Conservation (phyloP, 53 echinoderm and acorn worm genomes). For the Actinopyga echinites region DNA sequence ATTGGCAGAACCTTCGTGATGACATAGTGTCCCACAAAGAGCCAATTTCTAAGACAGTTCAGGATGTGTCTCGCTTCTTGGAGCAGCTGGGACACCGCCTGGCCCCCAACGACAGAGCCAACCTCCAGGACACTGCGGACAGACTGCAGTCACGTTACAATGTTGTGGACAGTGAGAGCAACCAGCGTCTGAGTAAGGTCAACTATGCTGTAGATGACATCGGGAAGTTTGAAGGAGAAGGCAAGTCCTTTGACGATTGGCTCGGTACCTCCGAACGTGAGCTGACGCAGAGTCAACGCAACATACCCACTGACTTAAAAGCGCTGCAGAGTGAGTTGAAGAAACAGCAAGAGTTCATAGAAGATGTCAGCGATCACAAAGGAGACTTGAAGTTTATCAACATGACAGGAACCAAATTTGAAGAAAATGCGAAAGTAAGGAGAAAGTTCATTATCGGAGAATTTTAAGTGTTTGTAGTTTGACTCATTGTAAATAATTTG, state of each 20-base stretch:
- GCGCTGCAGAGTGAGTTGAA: slow-evolving; percentile 63
- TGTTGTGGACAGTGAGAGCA: slow-evolving; percentile 43
- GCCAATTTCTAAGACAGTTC: slow-evolving; percentile 66
- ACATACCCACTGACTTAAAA: slow-evolving; percentile 74
- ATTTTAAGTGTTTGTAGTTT: too few species aligned
- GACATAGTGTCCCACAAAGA: slow-evolving; percentile 85
- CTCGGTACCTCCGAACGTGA: slow-evolving; percentile 59
- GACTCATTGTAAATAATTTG: too few species aligned
- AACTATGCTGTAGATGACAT: slow-evolving; percentile 77
- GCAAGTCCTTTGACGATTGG: slow-evolving; percentile 70
- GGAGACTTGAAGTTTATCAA: slow-evolving; percentile 96
- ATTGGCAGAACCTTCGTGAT: slow-evolving; percentile 57
- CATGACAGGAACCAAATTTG: slow-evolving; percentile 93
- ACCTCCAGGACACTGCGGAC: slow-evolving; percentile 61
- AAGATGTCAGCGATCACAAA: slow-evolving; percentile 94
- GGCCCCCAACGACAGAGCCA: slow-evolving; percentile 62
- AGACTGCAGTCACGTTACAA: slow-evolving; percentile 75
- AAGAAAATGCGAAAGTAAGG: slow-evolving; percentile 80
- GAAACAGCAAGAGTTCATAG: slow-evolving; percentile 78
- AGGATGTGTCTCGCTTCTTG: slow-evolving; percentile 75
- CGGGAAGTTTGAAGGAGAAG: slow-evolving; percentile 83
- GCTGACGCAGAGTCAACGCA: slow-evolving; percentile 62
- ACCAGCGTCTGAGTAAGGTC: slow-evolving; percentile 74
- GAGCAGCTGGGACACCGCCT: slow-evolving; percentile 71
- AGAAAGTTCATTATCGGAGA: not conserved